A percentile compares a stretch with the other conserved stretches of the same genome.
Conservation (phyloP, 1,140 invertebrate species). For the Scaptomyza pallida region DNA sequence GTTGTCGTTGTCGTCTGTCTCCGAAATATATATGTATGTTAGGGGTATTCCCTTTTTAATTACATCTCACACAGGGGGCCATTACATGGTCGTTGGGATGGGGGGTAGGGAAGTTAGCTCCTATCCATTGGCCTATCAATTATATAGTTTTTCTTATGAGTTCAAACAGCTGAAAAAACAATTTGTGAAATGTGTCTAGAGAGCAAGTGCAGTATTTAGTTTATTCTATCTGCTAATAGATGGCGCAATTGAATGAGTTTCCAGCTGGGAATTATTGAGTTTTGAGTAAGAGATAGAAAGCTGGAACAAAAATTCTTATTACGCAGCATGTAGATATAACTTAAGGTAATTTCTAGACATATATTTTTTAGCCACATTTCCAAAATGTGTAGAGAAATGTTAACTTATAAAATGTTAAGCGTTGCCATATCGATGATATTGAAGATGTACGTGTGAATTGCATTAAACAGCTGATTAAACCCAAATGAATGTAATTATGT, state of each 20-base stretch:
- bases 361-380: too few relatives aligned
- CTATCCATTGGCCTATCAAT: conserved; percentile 36
- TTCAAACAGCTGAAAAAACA: conserved; percentile 41
- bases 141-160: conserved; percentile 48
- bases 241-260: conserved; percentile 6
- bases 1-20: conserved; percentile 36
- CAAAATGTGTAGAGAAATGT: too few relatives aligned
- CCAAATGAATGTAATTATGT: too few relatives aligned
- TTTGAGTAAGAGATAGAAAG: too few relatives aligned
- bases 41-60: conserved; percentile 56
- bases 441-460: too few relatives aligned
- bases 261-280: conserved; percentile 2
- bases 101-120: not conserved
- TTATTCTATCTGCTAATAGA: not conserved
- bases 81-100: too few relatives aligned
- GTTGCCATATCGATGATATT: too few relatives aligned
- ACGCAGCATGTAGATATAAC: too few relatives aligned
- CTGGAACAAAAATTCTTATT: too few relatives aligned
- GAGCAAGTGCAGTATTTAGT: conserved; percentile 20
- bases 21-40: conserved; percentile 43
- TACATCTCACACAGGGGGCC: conserved; percentile 67
- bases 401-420: too few relatives aligned
- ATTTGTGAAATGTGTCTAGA: not conserved
- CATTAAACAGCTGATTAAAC: too few relatives aligned
- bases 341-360: too few relatives aligned